Conservation (phyloP, 2,888 invertebrate species). For the Chironomus riparius region DNA sequence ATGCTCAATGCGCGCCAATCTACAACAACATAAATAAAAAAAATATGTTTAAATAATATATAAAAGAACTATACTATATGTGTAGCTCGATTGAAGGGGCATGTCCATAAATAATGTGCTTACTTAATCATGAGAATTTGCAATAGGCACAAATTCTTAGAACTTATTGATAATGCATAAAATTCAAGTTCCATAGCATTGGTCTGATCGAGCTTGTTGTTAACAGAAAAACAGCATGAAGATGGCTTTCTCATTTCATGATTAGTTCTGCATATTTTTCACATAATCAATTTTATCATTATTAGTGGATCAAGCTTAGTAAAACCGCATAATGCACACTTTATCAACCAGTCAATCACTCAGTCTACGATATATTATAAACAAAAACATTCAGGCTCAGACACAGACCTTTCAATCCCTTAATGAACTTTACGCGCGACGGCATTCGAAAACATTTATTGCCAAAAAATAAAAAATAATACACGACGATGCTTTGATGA, state of each 20-base stretch:
- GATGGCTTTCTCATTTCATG: background rate
- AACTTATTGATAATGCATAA: background rate
- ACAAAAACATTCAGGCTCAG: no score
- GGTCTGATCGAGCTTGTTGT: no score
- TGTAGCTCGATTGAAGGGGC: background rate
- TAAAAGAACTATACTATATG: background rate
- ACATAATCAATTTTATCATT: no score
- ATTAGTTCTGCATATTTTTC: background rate
- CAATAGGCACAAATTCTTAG: background rate
- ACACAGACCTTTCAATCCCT: background rate
- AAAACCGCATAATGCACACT: no score
- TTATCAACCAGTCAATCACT: no score
- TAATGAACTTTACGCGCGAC: background rate
- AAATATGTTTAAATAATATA: background rate
- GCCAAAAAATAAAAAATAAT: background rate
- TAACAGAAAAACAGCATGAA: background rate
- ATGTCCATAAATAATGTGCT: background rate
- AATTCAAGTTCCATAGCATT: background rate
- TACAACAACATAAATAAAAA: background rate
- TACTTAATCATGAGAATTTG: background rate
- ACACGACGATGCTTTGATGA: background rate
- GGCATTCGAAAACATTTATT: background rate
- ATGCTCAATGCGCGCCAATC: constrained; percentile 9
- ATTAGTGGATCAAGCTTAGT: no score
- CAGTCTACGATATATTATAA: no score